Base-by-base conservation (phyloP, 2,113 vertebrate species). In the Equus quagga region DNA sequence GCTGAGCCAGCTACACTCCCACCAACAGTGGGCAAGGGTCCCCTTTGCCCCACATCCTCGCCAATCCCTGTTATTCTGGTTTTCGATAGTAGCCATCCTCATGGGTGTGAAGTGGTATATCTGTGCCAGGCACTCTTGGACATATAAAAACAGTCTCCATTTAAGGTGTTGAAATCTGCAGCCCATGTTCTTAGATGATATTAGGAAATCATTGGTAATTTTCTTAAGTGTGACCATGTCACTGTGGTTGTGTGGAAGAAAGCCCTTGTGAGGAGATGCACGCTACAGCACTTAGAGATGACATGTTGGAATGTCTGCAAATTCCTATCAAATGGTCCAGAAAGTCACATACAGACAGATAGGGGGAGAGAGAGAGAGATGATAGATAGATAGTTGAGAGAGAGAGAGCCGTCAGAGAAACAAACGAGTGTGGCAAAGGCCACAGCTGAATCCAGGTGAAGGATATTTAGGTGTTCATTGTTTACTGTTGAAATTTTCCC, bases 391-490 rank as follows among this genome's bases (percentile, higher is more conserved):
- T 11, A n/a, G 21, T 24, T 1, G 10, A n/a, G 9, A 49, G 3
- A 10, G 23, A 33, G 58, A 56, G 5, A 44, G 7, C 36, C 3
- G 36, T 41, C 36, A 46, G 11, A 15, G 23, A 69, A 46, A 36
- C 23, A 31, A 62, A 31, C 3, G 26, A 23, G 36, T 21, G 24
- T 31, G 23, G 67, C 21, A 26, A 82, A 12, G 41, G 3, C n/a
- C n/a, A 23, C 14, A 1, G 58, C 0, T 67, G n/a, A 46, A 44
- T 28, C 28, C 4, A 31, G 11, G n/a, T 23, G 17, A 80, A 41
- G 46, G 28, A 3, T 0, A 13, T 31, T 54, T 13, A 31, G 23
- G 41, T 18, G 17, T 2, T 14, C 4, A 2, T 0, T 64, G 44
- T 8, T 28, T 58, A 36, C 4, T 24, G 60, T 1, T 10, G 56